A percentile compares a stretch with the other conserved stretches of the same genome.
Conservation (phyloP, 2,797 vertebrate species). For the Erethizon dorsatum region DNA sequence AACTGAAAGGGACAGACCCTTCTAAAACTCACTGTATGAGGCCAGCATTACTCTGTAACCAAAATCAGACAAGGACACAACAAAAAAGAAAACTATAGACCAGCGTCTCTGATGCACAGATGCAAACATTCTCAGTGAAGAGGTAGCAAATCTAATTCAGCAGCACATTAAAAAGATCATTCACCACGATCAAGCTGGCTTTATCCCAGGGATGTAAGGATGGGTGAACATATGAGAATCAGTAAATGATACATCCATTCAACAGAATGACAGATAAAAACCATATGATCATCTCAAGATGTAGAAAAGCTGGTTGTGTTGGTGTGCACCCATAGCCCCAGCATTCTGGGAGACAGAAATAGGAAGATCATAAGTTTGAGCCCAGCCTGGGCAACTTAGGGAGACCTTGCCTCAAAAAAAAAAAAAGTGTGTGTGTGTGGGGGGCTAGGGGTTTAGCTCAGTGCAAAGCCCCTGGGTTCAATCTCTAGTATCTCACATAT, state of each 20-base stretch:
- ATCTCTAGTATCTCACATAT: neutral
- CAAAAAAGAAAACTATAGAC: neutral
- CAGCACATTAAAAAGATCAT: neutral
- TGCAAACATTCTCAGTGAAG: neutral
- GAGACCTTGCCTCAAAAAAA: neutral
- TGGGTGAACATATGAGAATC: neutral
- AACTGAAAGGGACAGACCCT: too few relatives aligned
- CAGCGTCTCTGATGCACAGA: neutral
- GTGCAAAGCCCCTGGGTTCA: neutral
- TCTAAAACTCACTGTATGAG: neutral
- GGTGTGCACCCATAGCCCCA: neutral
- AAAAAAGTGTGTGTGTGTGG: too few relatives aligned
- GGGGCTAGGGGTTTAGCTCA: neutral
- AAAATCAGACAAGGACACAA: neutral
- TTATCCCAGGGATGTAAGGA: too few relatives aligned
- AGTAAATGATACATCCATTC: too few relatives aligned
- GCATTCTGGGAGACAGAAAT: neutral
- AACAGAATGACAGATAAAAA: neutral
- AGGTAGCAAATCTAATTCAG: neutral
- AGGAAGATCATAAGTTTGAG: neutral
- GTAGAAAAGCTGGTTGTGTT: neutral
- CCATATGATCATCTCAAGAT: neutral
- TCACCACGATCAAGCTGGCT: neutral
- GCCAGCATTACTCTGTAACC: neutral
- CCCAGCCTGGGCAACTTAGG: neutral